Conservation (phyloP, 2,113 vertebrate genomes). For the Promerops cafer region DNA sequence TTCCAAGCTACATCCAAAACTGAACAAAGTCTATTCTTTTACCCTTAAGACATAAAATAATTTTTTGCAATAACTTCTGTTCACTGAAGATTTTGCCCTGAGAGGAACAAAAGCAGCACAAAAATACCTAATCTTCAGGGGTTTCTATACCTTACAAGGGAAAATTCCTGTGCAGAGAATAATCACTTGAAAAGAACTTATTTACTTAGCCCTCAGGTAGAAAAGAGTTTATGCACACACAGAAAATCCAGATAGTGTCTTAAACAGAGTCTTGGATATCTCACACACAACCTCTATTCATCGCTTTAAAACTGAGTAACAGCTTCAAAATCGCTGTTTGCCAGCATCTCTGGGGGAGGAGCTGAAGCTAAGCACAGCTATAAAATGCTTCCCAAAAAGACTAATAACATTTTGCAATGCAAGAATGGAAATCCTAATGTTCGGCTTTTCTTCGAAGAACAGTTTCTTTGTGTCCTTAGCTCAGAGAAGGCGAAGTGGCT, state of each 20-base stretch:
- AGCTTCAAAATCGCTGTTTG: background rate
- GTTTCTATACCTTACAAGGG: background rate
- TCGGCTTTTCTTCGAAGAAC: background rate
- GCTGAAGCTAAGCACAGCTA: background rate
- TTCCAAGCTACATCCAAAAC: background rate
- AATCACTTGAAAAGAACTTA: slow-evolving; percentile 44
- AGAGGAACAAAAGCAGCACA: slow-evolving; percentile 19
- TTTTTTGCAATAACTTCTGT: slow-evolving; percentile 37
- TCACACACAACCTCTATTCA: background rate
- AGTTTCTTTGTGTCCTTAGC: background rate
- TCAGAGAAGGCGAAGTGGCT: background rate
- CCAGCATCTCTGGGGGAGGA: background rate
- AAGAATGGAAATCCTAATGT: background rate
- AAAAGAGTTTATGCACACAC: slow-evolving; percentile 14
- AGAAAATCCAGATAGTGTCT: slow-evolving; percentile 37
- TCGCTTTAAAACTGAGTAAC: background rate
- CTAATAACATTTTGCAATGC: background rate
- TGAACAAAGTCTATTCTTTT: background rate
- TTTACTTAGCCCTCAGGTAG: slow-evolving; percentile 44
- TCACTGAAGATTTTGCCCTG: slow-evolving; percentile 15
- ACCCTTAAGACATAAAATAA: background rate
- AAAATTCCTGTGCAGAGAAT: slow-evolving; percentile 26
- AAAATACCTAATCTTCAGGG: slow-evolving; percentile 29
- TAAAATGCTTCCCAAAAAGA: background rate
- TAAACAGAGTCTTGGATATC: background rate